phyloP scores from a whole-genome alignment of 2,113 vertebrate species.

The Desmodus rotundus region DNA sequence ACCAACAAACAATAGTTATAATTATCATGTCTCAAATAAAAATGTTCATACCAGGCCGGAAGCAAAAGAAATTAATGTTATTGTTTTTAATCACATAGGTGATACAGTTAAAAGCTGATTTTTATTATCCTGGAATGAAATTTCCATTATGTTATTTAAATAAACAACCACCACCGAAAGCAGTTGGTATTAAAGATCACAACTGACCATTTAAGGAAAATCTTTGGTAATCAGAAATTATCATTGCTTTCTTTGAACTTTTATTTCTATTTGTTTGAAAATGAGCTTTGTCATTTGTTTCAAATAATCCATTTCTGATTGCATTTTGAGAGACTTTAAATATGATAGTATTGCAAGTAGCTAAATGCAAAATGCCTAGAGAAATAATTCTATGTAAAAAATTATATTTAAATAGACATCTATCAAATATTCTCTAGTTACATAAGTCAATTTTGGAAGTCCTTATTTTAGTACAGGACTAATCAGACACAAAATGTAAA shows the following conservation, averaged over 20 bases:
- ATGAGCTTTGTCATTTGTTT: neutral
- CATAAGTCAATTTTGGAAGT: conserved; percentile 18
- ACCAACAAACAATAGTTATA: neutral
- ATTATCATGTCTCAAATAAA: neutral
- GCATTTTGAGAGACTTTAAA: neutral
- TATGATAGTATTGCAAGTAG: neutral
- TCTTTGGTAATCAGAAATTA: conserved; percentile 10
- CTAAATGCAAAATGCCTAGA: neutral
- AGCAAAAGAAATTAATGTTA: neutral
- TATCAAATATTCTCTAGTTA: neutral
- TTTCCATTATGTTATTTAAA: neutral
- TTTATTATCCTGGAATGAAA: neutral
- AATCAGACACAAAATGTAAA: neutral
- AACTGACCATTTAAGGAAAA: conserved; percentile 17
- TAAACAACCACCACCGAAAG: neutral
- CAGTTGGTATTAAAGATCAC: neutral
- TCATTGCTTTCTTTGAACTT: neutral
- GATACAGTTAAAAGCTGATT: neutral
- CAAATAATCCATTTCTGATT: neutral
- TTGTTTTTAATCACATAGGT: neutral
- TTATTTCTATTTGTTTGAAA: neutral
- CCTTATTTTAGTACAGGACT: neutral
- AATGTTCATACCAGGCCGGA: neutral
- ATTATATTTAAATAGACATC: neutral
- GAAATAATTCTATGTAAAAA: neutral